phyloP scores from a whole-genome alignment of 2,113 vertebrate genomes.

The Grus americana region DNA sequence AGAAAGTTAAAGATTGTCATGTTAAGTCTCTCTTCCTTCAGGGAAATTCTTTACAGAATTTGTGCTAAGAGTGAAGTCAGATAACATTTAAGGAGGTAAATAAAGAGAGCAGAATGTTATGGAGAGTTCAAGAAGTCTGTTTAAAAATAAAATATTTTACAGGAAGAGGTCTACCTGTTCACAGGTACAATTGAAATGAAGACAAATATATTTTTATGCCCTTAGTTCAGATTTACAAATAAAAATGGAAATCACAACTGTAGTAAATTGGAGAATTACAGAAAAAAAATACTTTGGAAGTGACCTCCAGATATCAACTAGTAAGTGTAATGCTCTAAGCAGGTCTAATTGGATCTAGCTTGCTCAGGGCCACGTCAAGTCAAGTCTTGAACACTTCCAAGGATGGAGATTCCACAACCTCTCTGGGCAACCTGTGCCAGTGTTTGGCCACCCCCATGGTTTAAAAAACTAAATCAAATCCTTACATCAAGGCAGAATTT shows the following conservation, averaged over 20 bases:
- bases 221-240: neutral
- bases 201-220: neutral
- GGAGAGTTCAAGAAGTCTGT: neutral
- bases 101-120: neutral
- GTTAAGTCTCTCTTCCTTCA: neutral
- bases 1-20: slow-evolving; percentile 33
- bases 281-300: neutral
- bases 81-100: neutral
- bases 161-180: neutral
- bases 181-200: neutral
- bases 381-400: neutral
- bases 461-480: neutral
- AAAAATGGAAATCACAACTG: neutral
- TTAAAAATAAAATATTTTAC: neutral
- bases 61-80: neutral
- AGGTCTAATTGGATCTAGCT: neutral
- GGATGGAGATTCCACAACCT: neutral
- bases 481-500: neutral
- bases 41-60: neutral
- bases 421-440: neutral
- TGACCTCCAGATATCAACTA: neutral
- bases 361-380: neutral
- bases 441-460: neutral
- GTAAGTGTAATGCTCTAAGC: neutral
- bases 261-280: neutral